phyloP scores from a whole-genome alignment of 37 sponge, comb jelly and placozoan species.

The Dysidea cf. avara region DNA sequence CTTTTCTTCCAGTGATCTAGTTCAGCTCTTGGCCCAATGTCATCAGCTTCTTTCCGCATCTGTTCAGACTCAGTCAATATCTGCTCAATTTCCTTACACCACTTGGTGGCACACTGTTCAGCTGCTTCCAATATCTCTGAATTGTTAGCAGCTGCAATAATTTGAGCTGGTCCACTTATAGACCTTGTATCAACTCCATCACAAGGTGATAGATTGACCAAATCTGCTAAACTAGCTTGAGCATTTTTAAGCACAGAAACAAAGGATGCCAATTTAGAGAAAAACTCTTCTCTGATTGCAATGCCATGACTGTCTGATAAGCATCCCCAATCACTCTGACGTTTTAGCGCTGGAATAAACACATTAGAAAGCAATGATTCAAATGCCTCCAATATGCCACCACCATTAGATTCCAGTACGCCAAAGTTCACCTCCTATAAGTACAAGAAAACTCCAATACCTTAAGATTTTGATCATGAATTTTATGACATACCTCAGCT shows the following conservation, averaged over 20 bases:
- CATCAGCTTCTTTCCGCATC: conserved; percentile 97
- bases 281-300: conserved; percentile 66
- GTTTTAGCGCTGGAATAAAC: conserved; percentile 76
- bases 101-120: conserved; percentile 66
- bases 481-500: conserved; percentile 35
- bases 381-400: conserved; percentile 65
- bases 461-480: background rate
- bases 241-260: conserved; percentile 87
- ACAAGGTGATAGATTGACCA: conserved; percentile 70
- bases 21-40: conserved; percentile 92
- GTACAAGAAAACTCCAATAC: background rate
- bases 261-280: conserved; percentile 72
- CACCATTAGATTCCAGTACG: conserved; percentile 57
- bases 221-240: conserved; percentile 83
- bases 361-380: conserved; percentile 55
- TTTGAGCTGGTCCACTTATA: conserved; percentile 46
- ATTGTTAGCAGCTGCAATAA: conserved; percentile 64
- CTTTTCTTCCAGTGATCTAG: conserved; percentile 99
- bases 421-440: conserved; percentile 68
- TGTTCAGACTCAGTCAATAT: conserved; percentile 94
- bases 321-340: conserved; percentile 60
- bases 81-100: conserved; percentile 97
- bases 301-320: conserved; percentile 47
- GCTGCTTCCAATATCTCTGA: conserved; percentile 87
- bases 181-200: conserved; percentile 22